Evolutionary conservation across 92 coral and sea anemone genomes (phyloP), one percentile per base, ranked within the genome.

Genomic region (Porites cylindrica): DNA sequence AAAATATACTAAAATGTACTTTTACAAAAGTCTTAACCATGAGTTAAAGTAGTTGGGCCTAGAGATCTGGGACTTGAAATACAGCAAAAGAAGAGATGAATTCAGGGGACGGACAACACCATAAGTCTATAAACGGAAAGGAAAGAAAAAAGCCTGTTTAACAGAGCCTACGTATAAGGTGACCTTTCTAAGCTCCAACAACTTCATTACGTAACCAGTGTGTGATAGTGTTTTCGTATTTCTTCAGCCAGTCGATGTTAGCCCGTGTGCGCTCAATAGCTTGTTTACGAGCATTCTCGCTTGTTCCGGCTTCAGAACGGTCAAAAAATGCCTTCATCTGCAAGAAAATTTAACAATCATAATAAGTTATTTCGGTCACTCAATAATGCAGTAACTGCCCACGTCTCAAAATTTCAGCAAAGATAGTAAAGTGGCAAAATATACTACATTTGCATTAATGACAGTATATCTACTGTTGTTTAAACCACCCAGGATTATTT

Each of bases 231-330:
- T 91, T 73, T 77, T 91, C 96, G 77, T 94, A 90, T 59, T 85
- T 91, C 86, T 88, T 76, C 19, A 97, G 80, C 99, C 99, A 97
- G 8, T 93, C 98, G 3, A 97, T 93, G 78, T 97, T 94, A 3
- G 93, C 91, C 84, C 92, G 92, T 20, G 95, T 93, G 23, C 92
- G 91, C 77, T 95, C 99, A 58, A 95, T 75, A n/a, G 96, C 94
- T 82, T 95, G 98, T 50, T 75, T 88, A 63, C 95, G 94, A 18
- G 99, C 98, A 10, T 90, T 80, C 29, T 87, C 98, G 51, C 96
- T 96, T 16, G 99, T 95, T 2, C 99, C 99, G 1, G 94, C 96
- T 0, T 85, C 92, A 17, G 96, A 80, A 47, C 85, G 84, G 16
- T 90, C 32, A 85, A 95, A 97, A 83, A 97, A 97, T 38, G 91